Evolutionary conservation across 2,797 vertebrate genomes (phyloP), one percentile per base, ranked within the genome.

Genomic region (Bufotes viridis): DNA sequence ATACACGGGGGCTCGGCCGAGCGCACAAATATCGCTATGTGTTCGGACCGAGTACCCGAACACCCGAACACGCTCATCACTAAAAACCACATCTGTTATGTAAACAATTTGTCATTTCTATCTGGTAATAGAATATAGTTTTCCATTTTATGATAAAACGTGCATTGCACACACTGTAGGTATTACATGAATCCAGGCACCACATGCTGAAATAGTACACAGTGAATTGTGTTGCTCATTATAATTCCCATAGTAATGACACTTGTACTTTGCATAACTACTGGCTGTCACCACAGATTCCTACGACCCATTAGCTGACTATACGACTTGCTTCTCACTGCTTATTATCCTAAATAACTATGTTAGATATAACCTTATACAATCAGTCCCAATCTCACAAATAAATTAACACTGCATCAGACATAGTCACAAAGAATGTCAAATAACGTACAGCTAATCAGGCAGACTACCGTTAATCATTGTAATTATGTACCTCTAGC

Each of bases 371-470:
- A 78, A 86, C 34, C 49, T 67, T 20, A 67, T 53, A 79, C 26
- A 86, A 86, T 86, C 53, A 86, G 79, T 78, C 58, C 49, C n/a
- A 85, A 78, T 65, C 74, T 65, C 74, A 78, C 42, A 78, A 76
- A 78, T 34, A 85, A n/a, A 85, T 85, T 49, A 85, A 76, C 42
- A 85, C 55, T 29, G 74, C 60, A 78, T 78, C 15, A 53, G 55
- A 65, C 13, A 49, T 24, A 57, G 42, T 85, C 58, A 85, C 60
- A 85, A 55, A 65, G 60, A 67, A 53, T 85, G 74, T 78, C 34
- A 78, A 78, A 26, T 24, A 53, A 63, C 22, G 7, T 29, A 78
- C 42, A 63, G 84, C 60, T 85, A 85, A 78, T 85, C 84, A 85
- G 7, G n/a, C 9, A 78, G 67, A 85, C 67, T 65, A 76, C 84